phyloP scores from a whole-genome alignment of 2,797 vertebrate genomes.

The Crocidura indochinensis region DNA sequence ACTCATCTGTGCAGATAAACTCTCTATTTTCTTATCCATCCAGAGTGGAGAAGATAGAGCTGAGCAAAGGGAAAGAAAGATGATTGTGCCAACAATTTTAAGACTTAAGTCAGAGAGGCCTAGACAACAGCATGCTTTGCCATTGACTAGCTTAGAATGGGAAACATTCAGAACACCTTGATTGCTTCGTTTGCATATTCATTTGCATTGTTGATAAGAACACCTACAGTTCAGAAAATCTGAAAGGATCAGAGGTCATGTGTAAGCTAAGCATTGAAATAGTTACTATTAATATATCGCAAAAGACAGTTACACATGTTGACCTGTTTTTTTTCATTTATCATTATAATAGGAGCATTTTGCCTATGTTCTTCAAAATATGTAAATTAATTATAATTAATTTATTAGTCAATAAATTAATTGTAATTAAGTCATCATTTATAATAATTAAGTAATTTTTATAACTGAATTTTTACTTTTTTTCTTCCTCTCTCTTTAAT shows the following conservation, averaged over 20 bases:
- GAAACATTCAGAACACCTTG: not conserved
- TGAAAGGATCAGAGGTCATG: not conserved
- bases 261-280: not conserved
- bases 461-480: not conserved
- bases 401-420: not conserved
- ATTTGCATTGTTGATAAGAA: not conserved
- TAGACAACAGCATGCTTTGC: not conserved
- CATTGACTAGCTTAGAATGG: not conserved
- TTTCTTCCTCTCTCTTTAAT: too few relatives aligned
- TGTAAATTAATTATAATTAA: constrained; percentile 47
- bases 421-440: constrained; percentile 33
- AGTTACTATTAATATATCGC: constrained; percentile 22
- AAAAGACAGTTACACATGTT: not conserved
- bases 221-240: not conserved
- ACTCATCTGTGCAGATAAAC: not conserved
- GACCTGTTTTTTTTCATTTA: constrained; percentile 36
- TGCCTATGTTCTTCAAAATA: constrained; percentile 26
- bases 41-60: not conserved
- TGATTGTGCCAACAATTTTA: not conserved
- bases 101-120: not conserved
- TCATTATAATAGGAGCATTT: not conserved
- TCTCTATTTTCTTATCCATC: not conserved
- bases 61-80: not conserved
- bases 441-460: constrained; percentile 25
- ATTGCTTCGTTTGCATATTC: not conserved